Conservation (phyloP, 1,140 invertebrate species). For the Lanistes nyassanus region DNA sequence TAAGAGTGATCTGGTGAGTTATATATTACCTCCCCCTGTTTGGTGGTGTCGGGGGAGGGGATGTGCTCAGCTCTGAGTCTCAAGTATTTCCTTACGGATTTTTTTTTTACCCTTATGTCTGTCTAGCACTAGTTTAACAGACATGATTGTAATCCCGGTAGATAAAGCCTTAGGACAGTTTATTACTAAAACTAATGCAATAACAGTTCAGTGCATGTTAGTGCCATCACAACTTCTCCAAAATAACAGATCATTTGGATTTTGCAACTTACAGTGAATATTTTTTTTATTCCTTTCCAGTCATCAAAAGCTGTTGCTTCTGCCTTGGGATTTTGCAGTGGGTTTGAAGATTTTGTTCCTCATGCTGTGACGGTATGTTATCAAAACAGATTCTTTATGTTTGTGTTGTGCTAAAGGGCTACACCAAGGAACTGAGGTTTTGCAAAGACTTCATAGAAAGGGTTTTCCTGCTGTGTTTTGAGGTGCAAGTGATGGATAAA, state of each 20-base stretch:
- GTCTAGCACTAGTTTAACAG: too few relatives aligned
- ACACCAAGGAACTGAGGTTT: neutral
- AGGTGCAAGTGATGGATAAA: neutral
- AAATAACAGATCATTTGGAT: neutral
- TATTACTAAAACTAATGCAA: too few relatives aligned
- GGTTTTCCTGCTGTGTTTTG: neutral
- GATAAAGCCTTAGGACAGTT: too few relatives aligned
- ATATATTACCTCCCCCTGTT: neutral
- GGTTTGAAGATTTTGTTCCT: conserved; percentile 5
- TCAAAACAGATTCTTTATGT: too few relatives aligned
- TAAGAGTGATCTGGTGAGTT: conserved; percentile 34
- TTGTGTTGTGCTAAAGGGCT: too few relatives aligned
- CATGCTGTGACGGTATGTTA: neutral
- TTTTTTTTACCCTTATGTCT: too few relatives aligned
- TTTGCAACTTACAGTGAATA: neutral
- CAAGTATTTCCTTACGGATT: too few relatives aligned
- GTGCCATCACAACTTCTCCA: too few relatives aligned
- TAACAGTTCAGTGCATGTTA: too few relatives aligned
- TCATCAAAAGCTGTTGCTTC: conserved; percentile 1
- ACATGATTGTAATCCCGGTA: too few relatives aligned
- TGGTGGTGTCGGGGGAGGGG: neutral
- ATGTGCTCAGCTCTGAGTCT: too few relatives aligned
- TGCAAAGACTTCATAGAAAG: neutral
- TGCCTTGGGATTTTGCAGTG: conserved; percentile 15
- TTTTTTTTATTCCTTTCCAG: conserved; percentile 2